These are phyloP conservation scores for Montipora efflorescens DNA, from an alignment of 64 coral and sea anemone genomes.

Conservation along the genomic window DNA sequence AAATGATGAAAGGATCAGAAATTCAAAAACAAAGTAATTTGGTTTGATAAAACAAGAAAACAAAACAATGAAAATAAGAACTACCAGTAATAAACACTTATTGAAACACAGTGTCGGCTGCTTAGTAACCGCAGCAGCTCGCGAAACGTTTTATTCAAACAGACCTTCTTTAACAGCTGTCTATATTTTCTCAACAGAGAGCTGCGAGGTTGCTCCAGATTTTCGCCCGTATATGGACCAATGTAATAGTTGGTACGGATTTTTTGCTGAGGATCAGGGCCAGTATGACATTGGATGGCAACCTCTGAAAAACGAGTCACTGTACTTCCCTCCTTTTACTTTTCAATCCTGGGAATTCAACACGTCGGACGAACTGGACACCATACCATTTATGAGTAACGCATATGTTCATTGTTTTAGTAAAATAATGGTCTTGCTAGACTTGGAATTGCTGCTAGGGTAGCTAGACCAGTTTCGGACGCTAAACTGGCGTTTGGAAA, in stretches of 20 bases:
- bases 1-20: too few species aligned
- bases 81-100: too few species aligned
- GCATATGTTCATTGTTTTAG: background rate
- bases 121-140: too few species aligned
- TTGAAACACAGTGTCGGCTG: too few species aligned
- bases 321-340: constrained; percentile 84
- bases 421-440: background rate
- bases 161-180: background rate
- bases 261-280: constrained; percentile 75
- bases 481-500: too few species aligned
- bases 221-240: constrained; percentile 53
- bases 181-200: constrained; percentile 9
- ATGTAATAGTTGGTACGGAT: constrained; percentile 84
- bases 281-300: constrained; percentile 91
- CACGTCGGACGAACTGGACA: constrained; percentile 64
- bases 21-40: too few species aligned
- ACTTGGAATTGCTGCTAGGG: too few species aligned
- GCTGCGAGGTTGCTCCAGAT: constrained; percentile 72
- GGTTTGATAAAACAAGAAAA: too few species aligned
- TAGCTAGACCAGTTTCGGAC: too few species aligned
- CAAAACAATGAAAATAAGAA: too few species aligned
- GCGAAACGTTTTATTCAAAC: too few species aligned
- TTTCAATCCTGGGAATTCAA: constrained; percentile 84
- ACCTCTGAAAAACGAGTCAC: constrained; percentile 89
- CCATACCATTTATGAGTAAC: constrained; percentile 88